A percentile compares a stretch with the other conserved stretches of the same genome.
Evolutionary conservation across 2,888 invertebrate genomes (phyloP).

Genomic region (Euproctis similis): DNA sequence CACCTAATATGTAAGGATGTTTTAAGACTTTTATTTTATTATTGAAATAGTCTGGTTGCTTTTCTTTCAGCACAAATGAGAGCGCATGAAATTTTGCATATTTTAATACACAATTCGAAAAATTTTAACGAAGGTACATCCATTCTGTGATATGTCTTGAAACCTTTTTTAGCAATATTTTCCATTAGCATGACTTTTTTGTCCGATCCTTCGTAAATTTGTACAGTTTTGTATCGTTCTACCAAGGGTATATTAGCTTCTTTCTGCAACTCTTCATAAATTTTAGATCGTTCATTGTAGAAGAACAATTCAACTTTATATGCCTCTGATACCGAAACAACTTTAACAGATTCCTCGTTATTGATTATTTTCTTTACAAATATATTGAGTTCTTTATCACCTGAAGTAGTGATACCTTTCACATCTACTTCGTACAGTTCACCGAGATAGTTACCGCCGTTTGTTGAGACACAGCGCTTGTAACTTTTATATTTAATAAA

Average conservation of each 20-base stretch:
- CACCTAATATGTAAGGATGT: slow-evolving; percentile 17
- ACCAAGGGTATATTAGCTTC: slow-evolving; percentile 29
- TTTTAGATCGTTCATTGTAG: slow-evolving; percentile 35
- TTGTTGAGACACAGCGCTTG: slow-evolving; percentile 18
- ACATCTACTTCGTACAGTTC: slow-evolving; percentile 33
- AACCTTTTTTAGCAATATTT: slow-evolving; percentile 38
- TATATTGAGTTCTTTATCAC: slow-evolving; percentile 32
- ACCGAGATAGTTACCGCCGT: slow-evolving; percentile 41
- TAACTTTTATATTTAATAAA: slow-evolving; percentile 6
- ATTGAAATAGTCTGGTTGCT: slow-evolving; percentile 32
- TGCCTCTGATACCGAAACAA: slow-evolving; percentile 20
- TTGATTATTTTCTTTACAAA: slow-evolving; percentile 35
- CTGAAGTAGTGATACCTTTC: slow-evolving; percentile 31
- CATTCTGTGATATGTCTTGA: slow-evolving; percentile 29
- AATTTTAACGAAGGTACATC: slow-evolving; percentile 35
- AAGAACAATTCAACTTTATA: slow-evolving; percentile 32
- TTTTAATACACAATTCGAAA: slow-evolving; percentile 36
- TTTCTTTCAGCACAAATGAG: slow-evolving; percentile 34
- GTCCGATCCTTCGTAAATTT: slow-evolving; percentile 32
- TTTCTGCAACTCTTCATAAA: slow-evolving; percentile 36
- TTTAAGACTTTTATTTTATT: slow-evolving; percentile 24
- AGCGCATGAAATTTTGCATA: slow-evolving; percentile 48
- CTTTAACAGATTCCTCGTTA: slow-evolving; percentile 13
- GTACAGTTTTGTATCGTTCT: slow-evolving; percentile 34
- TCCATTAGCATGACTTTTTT: slow-evolving; percentile 38